Conservation (phyloP, 2,888 invertebrate species). For the Eupsilia transversa region DNA sequence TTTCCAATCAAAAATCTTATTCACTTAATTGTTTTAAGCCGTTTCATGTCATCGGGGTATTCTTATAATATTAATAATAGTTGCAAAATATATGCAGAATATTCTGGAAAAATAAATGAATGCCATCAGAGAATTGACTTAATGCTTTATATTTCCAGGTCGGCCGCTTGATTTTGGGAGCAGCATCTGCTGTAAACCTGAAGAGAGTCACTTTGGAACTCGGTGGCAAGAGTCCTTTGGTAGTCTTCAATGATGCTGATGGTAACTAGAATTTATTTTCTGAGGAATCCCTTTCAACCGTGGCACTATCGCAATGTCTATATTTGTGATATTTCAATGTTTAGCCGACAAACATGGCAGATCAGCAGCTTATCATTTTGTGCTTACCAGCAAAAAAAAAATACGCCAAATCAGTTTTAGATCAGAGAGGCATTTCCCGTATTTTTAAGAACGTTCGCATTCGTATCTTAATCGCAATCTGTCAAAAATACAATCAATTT, state of each 20-base stretch:
- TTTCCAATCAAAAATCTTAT: not conserved
- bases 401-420: not conserved
- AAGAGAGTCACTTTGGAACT: conserved; percentile 96
- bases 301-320: not conserved
- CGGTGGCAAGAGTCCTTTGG: conserved; percentile 97
- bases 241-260: conserved; percentile 95
- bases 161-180: conserved; percentile 91
- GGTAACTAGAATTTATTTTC: conserved; percentile 83
- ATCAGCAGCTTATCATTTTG: not conserved
- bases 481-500: no score
- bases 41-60: not conserved
- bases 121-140: not conserved
- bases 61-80: not conserved
- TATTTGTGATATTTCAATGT: not conserved
- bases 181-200: conserved; percentile 94
- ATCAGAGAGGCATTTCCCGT: no score
- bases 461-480: no score
- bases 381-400: not conserved
- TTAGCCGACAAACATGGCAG: not conserved
- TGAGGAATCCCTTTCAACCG: not conserved
- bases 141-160: conserved; percentile 79
- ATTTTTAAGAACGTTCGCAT: no score
- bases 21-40: not conserved
- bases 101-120: not conserved
- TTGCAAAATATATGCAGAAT: not conserved